Conservation (phyloP, 2,113 vertebrate species). For the Mormyrus iriodes region DNA sequence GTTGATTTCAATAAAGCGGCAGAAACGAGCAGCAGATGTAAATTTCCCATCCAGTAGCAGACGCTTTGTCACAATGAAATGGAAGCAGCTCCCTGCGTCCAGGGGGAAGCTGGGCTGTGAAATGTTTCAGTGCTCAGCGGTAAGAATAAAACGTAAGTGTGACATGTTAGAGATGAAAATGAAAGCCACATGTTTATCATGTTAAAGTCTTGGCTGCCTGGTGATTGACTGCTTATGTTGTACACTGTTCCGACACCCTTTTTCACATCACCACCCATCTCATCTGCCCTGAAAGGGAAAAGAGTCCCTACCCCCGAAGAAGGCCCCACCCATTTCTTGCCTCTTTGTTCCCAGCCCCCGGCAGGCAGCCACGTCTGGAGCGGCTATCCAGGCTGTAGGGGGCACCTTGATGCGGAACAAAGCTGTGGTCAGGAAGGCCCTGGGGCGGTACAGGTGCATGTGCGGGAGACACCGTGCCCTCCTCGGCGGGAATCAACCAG, state of each 20-base stretch:
- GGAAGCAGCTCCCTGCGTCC: neutral
- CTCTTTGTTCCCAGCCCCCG: neutral
- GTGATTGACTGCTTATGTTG: neutral
- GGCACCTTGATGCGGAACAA: neutral
- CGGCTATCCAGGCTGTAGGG: neutral
- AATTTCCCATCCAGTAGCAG: neutral
- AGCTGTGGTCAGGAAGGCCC: neutral
- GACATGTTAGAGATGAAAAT: slow-evolving; percentile 15
- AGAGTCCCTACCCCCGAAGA: neutral
- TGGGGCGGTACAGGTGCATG: neutral
- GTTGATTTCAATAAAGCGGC: neutral
- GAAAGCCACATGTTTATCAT: neutral
- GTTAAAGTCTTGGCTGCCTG: neutral
- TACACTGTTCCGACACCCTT: neutral
- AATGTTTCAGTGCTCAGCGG: neutral
- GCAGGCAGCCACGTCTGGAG: neutral
- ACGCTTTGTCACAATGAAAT: neutral
- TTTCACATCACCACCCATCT: neutral
- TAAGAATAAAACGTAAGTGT: neutral
- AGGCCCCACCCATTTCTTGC: neutral
- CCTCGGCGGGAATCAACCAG: neutral
- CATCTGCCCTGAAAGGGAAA: neutral
- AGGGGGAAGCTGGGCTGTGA: neutral
- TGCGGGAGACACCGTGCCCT: neutral
- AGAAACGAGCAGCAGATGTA: neutral